Evolutionary conservation across 2,888 invertebrate genomes (phyloP), one percentile per base, ranked within the genome.

Genomic region (Hybos culiciformis): DNA sequence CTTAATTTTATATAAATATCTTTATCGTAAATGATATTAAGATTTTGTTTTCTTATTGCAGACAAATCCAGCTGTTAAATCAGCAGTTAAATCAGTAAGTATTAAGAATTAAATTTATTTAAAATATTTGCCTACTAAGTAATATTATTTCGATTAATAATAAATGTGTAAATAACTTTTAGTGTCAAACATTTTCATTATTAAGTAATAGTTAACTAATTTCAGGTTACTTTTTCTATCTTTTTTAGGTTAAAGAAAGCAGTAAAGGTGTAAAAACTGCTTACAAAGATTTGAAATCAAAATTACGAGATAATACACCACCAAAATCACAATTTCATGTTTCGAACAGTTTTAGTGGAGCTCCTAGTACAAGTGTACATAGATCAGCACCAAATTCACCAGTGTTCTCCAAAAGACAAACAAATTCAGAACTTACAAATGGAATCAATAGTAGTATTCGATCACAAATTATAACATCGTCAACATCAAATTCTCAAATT

Each of bases 11-110:
- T n/a, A n/a, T n/a, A n/a, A n/a, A n/a, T n/a, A n/a, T n/a, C n/a
- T n/a, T n/a, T n/a, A n/a, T n/a, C n/a, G n/a, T n/a, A n/a, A n/a
- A n/a, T n/a, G n/a, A n/a, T n/a, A n/a, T n/a, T n/a, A n/a, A n/a
- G 32, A 15, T 36, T 36, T 19, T 12, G 19, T 36, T 36, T 14
- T 36, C n/a, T 36, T 14, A 19, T 36, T 81, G 60, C 74, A 90
- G 88, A 87, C 91, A 53, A 91, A 91, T 72, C 91, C 91, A 59
- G 90, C 90, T 59, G 80, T 92, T 68, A 88, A 86, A 72, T 85
- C 83, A 66, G 91, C 91, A 59, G 88, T 91, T 46, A 87, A 88
- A 76, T 81, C 86, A 73, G 91, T 91, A 78, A 86, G 84, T 82
- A 63, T 29, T 4, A 7, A 29, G 5, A 29, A n/a, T 12, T 29